Evolutionary conservation across 2,113 vertebrate genomes (phyloP).

Genomic region (Daubentonia madagascariensis): DNA sequence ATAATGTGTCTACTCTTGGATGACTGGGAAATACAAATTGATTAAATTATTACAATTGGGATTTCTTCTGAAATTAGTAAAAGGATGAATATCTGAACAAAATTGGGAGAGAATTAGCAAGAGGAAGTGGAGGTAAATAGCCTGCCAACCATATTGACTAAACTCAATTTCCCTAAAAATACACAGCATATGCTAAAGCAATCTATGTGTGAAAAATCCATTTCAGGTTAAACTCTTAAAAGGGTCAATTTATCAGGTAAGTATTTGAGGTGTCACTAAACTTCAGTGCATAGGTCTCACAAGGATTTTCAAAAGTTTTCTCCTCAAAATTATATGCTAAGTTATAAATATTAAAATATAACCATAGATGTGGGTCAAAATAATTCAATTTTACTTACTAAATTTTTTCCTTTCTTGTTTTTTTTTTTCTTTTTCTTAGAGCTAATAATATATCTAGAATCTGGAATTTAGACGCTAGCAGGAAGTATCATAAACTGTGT

Average conservation of each 20-base stretch:
- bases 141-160: background rate
- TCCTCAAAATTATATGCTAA: background rate
- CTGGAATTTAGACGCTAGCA: background rate
- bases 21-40: background rate
- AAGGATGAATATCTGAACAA: background rate
- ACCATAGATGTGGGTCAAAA: background rate
- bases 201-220: no score
- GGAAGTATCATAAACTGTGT: background rate
- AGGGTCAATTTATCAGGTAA: background rate
- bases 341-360: background rate
- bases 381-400: background rate
- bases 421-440: background rate
- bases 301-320: background rate
- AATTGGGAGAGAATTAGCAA: background rate
- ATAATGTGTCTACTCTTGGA: background rate
- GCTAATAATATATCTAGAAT: background rate
- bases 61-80: background rate
- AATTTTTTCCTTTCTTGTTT: background rate
- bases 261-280: background rate
- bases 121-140: background rate
- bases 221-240: background rate
- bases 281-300: background rate
- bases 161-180: background rate
- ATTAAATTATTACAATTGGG: background rate
- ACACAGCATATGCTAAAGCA: background rate